Evolutionary conservation across 2,888 invertebrate species (phyloP), one percentile per base, ranked within the genome.

Genomic region (Archips crataeganus): DNA sequence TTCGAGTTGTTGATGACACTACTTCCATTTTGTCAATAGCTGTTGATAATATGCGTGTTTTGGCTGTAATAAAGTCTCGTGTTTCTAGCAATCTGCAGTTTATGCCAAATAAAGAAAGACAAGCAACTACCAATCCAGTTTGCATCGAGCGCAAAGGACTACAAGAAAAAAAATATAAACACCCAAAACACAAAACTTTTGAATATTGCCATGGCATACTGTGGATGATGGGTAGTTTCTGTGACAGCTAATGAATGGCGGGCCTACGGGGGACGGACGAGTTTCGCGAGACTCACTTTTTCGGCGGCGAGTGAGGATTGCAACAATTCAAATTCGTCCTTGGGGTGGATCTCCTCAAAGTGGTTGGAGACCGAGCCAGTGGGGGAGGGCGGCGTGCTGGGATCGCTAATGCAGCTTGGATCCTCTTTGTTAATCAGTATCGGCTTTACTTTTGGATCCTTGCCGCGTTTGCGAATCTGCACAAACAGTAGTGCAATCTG

Each of bases 271-370:
- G 57, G 57, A 54, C 57, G 11, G 57, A 32, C 57, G 11, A 32
- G 57, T 11, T 45, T 11, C 45, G 63, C 32, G 78, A 76, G 80
- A 94, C 94, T 94, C 94, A 94, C 94, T 94, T 93, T 94, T 85
- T 93, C 94, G 70, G 84, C 84, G 71, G 86, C 82, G 70, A 90
- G 84, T 79, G 92, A 79, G 66, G 92, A 90, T 77, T 94, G 94
- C 84, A 94, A 87, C 83, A 94, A 87, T 84, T 94, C 95, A 84
- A 94, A 93, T 80, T 97, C 97, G 93, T 98, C 98, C 95, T 98
- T 98, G 68, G 98, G 98, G 80, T 96, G 96, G 88, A 96, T 96
- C 85, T 96, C 95, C 85, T 97, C 97, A 91, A 98, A 97, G 90
- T 97, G 96, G 95, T 98, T 98, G 87, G 87, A 81, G 79, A 86